Evolutionary conservation across 1,140 invertebrate species (phyloP).

Genomic region (Drosophila subobscura): DNA sequence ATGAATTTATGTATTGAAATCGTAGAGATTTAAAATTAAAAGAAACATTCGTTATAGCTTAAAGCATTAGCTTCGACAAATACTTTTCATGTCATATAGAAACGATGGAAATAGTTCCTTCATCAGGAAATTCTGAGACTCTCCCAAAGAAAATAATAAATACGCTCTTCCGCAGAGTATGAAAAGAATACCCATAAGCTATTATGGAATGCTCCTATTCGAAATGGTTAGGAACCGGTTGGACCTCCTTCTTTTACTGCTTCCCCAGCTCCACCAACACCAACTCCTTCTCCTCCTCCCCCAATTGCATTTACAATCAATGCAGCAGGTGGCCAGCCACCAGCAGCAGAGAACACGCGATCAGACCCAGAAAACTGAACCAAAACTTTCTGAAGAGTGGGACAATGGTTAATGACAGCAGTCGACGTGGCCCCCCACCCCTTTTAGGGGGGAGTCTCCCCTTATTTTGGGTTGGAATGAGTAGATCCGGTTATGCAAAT

Average conservation of each 20-base stretch:
- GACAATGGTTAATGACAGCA: constrained; percentile 45
- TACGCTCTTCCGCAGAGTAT: background rate
- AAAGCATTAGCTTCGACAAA: no score
- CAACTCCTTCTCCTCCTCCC: background rate
- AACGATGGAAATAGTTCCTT: no score
- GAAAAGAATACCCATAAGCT: constrained; percentile 34
- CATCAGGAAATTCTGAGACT: no score
- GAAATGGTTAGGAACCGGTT: constrained; percentile 50
- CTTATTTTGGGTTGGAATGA: constrained; percentile 43
- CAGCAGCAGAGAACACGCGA: constrained; percentile 47
- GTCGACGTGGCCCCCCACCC: constrained; percentile 8
- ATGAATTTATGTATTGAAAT: no score
- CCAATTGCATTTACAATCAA: constrained; percentile 30
- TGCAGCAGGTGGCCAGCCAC: constrained; percentile 63
- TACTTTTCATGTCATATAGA: no score
- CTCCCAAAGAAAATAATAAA: background rate
- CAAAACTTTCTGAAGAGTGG: constrained; percentile 41
- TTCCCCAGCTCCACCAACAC: background rate
- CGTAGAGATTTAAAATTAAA: no score
- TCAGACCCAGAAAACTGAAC: constrained; percentile 1
- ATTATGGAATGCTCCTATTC: constrained; percentile 34
- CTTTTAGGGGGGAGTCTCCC: background rate
- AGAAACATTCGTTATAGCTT: no score
- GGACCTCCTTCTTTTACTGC: constrained; percentile 1
- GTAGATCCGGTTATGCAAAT: constrained; percentile 72